Base-by-base conservation (phyloP, 1,140 invertebrate genomes). In the Philotrypesis tridentata region DNA sequence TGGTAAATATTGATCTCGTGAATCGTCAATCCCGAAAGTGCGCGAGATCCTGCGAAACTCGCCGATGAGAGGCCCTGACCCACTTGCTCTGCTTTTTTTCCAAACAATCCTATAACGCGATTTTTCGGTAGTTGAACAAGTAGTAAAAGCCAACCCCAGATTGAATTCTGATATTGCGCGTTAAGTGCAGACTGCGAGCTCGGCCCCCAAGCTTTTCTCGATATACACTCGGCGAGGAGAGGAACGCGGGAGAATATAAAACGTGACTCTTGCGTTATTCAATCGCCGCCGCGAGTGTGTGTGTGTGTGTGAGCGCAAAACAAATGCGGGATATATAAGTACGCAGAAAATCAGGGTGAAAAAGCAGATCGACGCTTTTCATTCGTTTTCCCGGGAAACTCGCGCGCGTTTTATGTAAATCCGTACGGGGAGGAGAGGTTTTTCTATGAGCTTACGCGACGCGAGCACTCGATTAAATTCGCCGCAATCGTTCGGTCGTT, bases 341-440 rank as follows among this genome's bases (percentile, higher is more conserved):
- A 65, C 7, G 9, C 12, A 48, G 9, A 29, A 65, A 65, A 65
- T 65, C 9, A 65, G 25, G 2, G 63, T 9, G 63, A 27, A 65
- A 65, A 65, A 65, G 6, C 27, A 23, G 23, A 65, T 65, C 63
- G 63, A 29, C 48, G 48, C 5, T 7, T 65, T 12, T 29, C 63
- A 65, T 65, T 65, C 27, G 27, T 65, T 65, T 65, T 65, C 25
- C 12, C 25, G 27, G 63, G 9, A 12, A 65, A 65, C 27, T 65
- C 63, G 63, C 27, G 27, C 63, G 4, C 4, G 63, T 65, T 65
- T n/a, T 65, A 65, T 65, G 63, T 29, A 65, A 65, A 65, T 65
- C 27, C 25, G n/a, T n/a, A n/a, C n/a, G n/a, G n/a, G n/a, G n/a
- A n/a, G 0, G 63, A 7, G 12, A 65, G 23, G 23, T 65, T 65